Percentiles rank a stretch among this genome's conserved stretches.
These are phyloP conservation scores for Andricus grossulariae DNA, from an alignment of 1,140 invertebrate genomes.

Conservation along the genomic window DNA sequence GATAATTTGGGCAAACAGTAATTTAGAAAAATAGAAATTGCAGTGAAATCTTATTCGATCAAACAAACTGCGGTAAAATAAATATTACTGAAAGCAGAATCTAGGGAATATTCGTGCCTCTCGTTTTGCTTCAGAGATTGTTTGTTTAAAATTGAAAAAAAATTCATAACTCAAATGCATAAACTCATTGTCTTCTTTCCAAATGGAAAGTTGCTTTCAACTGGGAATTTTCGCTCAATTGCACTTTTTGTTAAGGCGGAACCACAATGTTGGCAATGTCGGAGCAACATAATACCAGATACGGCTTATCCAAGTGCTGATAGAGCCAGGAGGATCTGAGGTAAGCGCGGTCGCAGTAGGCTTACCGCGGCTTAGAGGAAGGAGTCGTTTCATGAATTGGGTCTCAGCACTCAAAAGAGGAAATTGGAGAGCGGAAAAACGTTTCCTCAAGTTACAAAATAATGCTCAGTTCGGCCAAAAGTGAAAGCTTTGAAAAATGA, in stretches of 20 bases:
- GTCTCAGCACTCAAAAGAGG: slow-evolving; percentile 47
- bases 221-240: slow-evolving; percentile 42
- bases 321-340: slow-evolving; percentile 61
- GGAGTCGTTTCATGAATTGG: slow-evolving; percentile 29
- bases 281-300: slow-evolving; percentile 64
- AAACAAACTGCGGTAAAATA: too few relatives aligned
- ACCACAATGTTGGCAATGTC: slow-evolving; percentile 61
- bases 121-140: background rate
- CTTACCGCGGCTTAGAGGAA: slow-evolving; percentile 61
- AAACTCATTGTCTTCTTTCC: background rate
- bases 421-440: slow-evolving; percentile 38
- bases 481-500: slow-evolving; percentile 12
- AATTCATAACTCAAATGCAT: slow-evolving; percentile 21
- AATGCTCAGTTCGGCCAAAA: slow-evolving; percentile 22
- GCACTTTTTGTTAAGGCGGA: slow-evolving; percentile 55
- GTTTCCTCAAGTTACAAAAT: slow-evolving; percentile 43
- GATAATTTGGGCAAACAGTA: too few relatives aligned
- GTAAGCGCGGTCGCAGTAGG: slow-evolving; percentile 62
- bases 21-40: too few relatives aligned
- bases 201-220: background rate
- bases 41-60: too few relatives aligned
- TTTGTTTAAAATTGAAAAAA: background rate
- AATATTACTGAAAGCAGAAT: too few relatives aligned
- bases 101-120: too few relatives aligned
- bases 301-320: slow-evolving; percentile 68